Base-by-base conservation (phyloP, 2,888 invertebrate species). In the Phragmatobia fuliginosa region DNA sequence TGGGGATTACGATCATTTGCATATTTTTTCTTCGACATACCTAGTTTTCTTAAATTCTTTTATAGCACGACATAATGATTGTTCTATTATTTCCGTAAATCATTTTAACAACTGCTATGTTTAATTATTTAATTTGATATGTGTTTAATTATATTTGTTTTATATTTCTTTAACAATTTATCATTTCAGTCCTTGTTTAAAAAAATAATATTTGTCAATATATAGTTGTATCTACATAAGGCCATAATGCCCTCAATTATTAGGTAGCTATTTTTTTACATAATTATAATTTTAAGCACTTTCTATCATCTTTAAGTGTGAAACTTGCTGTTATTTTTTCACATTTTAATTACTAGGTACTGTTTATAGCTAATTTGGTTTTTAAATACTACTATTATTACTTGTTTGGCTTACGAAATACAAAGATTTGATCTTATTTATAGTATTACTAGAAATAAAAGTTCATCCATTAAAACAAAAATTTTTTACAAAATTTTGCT, bases 1-100 rank as follows among this genome's bases (percentile, higher is more conserved):
- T 90, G 87, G 88, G n/a, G 90, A 86, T 85, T 83, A 72, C 69
- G 73, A 78, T 85, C 83, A 89, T 90, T 90, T 86, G 70, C 89
- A 90, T 90, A 88, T 87, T 88, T 88, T 88, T 88, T 73, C 81
- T 77, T 52, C 70, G 67, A 83, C 6, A 49, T 36, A 38, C 38
- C 38, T 14, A 70, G 77, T 76, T 82, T 73, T 76, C 78, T 73
- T 81, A 62, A 65, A 69, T 75, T 74, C 65, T 68, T 70, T 59
- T 62, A 73, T 18, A 45, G 72, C 68, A 52, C 32, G 72, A 71
- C 73, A 74, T 73, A 70, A 31, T 68, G 31, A 36, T 28, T 18
- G 31, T 74, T 71, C 49, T 71, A 31, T 67, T 74, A 71, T 79
- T 78, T 68, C 63, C 60, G 31, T 62, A 45, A 32, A 32, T 41